Base-by-base conservation (phyloP, 1,140 invertebrate species). In the Bombus cullumanus region DNA sequence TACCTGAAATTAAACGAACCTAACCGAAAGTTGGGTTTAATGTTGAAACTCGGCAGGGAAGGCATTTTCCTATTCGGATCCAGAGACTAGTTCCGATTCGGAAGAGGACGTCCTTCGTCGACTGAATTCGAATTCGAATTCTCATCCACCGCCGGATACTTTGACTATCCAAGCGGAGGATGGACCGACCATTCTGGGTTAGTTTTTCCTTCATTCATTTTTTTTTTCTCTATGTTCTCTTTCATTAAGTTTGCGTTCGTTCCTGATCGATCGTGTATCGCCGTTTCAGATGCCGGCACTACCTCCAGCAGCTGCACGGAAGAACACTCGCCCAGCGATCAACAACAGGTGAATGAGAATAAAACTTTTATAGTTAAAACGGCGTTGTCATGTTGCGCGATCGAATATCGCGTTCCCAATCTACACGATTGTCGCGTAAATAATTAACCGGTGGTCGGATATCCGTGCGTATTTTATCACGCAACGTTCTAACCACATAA, bases 61-160 rank as follows among this genome's bases (percentile, higher is more conserved):
- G 85, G 89, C 91, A 82, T 95, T 94, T 71, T 90, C 94, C 18
- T 94, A 94, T 72, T 92, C 94, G 79, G 94, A 95, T 95, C 90
- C 95, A 28, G 97, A 97, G 88, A 97, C 96, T 18, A 97, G 97
- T 76, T 97, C 97, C 41, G 97, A 97, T 94, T 97, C 97, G 47
- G 97, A 98, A 92, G 97, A 97, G 90, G 97, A 98, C 93, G 96
- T 96, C n/a, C 93, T 97, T 87, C 95, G 97, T 77, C 93, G 97
- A 83, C 93, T 97, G 88, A 95, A 96, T 75, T 96, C 95, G 88
- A 95, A 96, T 75, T 96, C 95, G n/a, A 93, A 92, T 68, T 88
- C 94, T 8, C 95, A 94, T 73, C 92, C 91, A 28, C 92, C 93
- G n/a, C 91, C 93, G 39, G 94, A 95, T 83, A 95, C 93, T 15